A percentile compares a stretch with the other conserved stretches of the same genome.
Conservation (phyloP, 2,113 vertebrate species). For the Sisor rabdophorus region DNA sequence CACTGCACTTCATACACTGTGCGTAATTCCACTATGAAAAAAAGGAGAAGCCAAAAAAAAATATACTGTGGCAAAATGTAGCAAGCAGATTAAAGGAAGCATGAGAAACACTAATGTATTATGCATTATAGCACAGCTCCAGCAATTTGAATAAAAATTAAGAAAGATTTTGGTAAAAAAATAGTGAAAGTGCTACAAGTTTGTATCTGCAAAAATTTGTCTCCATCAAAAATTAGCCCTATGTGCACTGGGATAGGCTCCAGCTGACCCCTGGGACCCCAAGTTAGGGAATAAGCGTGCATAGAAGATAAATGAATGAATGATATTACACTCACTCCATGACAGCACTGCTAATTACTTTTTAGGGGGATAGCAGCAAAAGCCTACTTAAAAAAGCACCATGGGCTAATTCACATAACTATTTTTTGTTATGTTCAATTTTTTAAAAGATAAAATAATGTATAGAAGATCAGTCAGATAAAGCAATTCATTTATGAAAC, state of each 20-base stretch:
- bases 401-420: not conserved
- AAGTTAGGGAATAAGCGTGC: too few species aligned
- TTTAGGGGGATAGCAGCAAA: not conserved
- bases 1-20: constrained; percentile 67
- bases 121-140: constrained; percentile 57
- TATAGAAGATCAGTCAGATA: too few species aligned
- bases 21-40: constrained; percentile 63
- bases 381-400: not conserved
- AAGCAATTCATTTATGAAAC: too few species aligned
- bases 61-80: constrained; percentile 57
- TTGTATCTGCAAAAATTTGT: not conserved
- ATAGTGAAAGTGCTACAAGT: constrained; percentile 61
- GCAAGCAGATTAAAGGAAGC: constrained; percentile 53
- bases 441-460: too few species aligned
- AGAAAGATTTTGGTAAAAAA: constrained; percentile 41
- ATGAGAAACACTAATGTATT: constrained; percentile 68
- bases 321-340: constrained; percentile 9
- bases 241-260: too few species aligned
- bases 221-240: too few species aligned
- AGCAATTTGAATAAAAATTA: constrained; percentile 43
- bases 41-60: constrained; percentile 53
- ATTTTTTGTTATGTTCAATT: too few species aligned
- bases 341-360: not conserved
- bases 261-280: too few species aligned
- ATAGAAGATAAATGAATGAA: too few species aligned